Base-by-base conservation (phyloP, 2,888 invertebrate genomes). In the Idaea straminata region DNA sequence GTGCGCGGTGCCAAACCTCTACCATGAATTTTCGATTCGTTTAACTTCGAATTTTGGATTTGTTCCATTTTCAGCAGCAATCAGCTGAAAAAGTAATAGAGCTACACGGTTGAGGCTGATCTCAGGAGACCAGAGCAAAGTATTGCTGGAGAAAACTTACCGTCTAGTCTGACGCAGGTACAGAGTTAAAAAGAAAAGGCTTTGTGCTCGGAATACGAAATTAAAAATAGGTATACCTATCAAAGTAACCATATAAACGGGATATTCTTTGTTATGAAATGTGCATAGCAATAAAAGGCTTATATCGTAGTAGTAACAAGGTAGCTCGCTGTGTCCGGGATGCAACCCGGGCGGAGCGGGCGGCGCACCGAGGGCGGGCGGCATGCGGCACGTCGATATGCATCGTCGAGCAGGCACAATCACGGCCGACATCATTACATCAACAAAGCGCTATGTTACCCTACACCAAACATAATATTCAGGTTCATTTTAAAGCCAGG, bases 331-430 rank as follows among this genome's bases (percentile, higher is more conserved):
- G 57, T 64, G 66, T 67, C 69, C 69, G 67, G 69, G 69, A 66
- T 67, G 69, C 69, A 64, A 59, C 61, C 35, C 60, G 59, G 59
- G 62, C 64, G 35, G 57, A 60, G 62, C 61, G 62, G 65, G 61
- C 64, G 58, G 62, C 57, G 61, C 62, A 62, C n/a, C 60, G 66
- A 62, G 69, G 66, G 69, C 68, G 71, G 69, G 66, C 60, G 68
- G 67, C 59, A 65, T 65, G 62, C 57, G 65, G 60, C 73, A 63
- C 71, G 71, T 78, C 80, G 78, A 79, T 80, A 80, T 82, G 83
- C 83, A 84, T 79, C 78, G 76, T 77, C 74, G 76, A 69, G 66
- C 74, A 72, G 65, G 73, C 77, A 80, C 82, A 80, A 82, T 82
- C 77, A 71, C 74, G 71, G 64, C 74, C 74, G 72, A 73, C 78